Base-by-base conservation (phyloP, 1,140 invertebrate genomes). In the Drosophila navojoa region DNA sequence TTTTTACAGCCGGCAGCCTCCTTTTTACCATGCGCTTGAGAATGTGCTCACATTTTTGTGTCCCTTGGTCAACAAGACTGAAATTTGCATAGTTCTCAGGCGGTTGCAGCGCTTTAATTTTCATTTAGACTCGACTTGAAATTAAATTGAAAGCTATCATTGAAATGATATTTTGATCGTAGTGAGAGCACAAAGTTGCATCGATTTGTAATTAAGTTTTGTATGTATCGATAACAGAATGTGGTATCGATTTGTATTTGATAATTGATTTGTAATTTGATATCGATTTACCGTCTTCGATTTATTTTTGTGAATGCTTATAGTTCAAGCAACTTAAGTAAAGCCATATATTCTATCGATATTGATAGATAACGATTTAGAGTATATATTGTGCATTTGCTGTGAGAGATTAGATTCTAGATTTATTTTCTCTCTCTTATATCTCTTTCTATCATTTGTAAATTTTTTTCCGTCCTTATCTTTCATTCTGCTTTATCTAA, bases 61-160 rank as follows among this genome's bases (percentile, higher is more conserved):
- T 57, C 52, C 25, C 66, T 70, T 13, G 53, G 58, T 69, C 66
- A 74, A 71, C 53, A 63, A 57, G 64, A 38, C 55, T 44, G 27
- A 49, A 60, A 77, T 77, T 77, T 77, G 71, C 76, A 77, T 77
- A 57, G 50, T 71, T 64, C 42, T 52, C 71, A 16, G 9, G 40
- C 52, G 40, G 40, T 44, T 57, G 52, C 59, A 55, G 19, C 38
- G 25, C 53, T 58, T 44, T 50, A 71, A 44, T 29, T 58, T 64
- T 4, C 5, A 32, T 29, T 35, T 10, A 13, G 15, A n/a, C 16
- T 38, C 25, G 32, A 45, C n/a, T 15, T 45, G 42, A 44, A 55
- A 45, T 9, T 13, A 27, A 59, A 32, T 32, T 32, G 32, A 32
- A 32, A 32, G 10, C 5, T 32, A 32, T 32, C 0, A 32, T 32